Evolutionary conservation across 2,888 invertebrate species (phyloP), one percentile per base, ranked within the genome.

Genomic region (Arrhopalites spinosus): DNA sequence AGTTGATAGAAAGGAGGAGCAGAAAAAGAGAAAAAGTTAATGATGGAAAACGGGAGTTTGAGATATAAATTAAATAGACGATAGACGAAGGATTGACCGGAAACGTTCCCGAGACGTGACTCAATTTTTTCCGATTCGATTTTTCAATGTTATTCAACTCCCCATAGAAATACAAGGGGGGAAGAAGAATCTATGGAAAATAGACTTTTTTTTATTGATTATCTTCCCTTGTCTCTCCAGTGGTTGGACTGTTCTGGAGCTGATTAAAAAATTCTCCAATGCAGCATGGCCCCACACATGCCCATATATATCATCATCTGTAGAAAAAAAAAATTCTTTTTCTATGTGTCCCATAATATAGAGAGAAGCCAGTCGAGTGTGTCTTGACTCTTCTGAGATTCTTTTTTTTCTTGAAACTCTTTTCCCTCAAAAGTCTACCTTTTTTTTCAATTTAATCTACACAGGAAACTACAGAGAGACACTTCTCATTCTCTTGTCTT

Each of bases 51-150:
- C n/a, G 56, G 30, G 66, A 74, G 77, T 75, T 74, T 74, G 77
- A 74, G 75, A 78, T 75, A 75, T 76, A 78, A 78, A 76, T 78
- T 78, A 78, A 75, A 78, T 63, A 75, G 73, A n/a, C 1, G 53
- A 53, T n/a, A 5, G 69, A 68, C 64, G 72, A 63, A 77, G 69
- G 75, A 78, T 78, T 78, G 78, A 78, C 78, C 77, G 74, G 77
- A 77, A 77, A 59, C 69, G 59, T 68, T 77, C 59, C 67, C 45
- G 67, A 66, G 59, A 78, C 78, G 78, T 75, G 78, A 78, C 78
- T 78, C 78, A 78, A 78, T 71, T 75, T 75, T 71, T 67, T 50
- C 63, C 63, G 50, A 69, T 70, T 63, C 77, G 59, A 77, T 77
- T 77, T 75, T 77, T 77, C 75, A 77, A 77, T 75, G 66, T 29